These are phyloP conservation scores for Patiria miniata DNA, from an alignment of 35 echinoderm and acorn worm genomes.

Conservation along the genomic window DNA sequence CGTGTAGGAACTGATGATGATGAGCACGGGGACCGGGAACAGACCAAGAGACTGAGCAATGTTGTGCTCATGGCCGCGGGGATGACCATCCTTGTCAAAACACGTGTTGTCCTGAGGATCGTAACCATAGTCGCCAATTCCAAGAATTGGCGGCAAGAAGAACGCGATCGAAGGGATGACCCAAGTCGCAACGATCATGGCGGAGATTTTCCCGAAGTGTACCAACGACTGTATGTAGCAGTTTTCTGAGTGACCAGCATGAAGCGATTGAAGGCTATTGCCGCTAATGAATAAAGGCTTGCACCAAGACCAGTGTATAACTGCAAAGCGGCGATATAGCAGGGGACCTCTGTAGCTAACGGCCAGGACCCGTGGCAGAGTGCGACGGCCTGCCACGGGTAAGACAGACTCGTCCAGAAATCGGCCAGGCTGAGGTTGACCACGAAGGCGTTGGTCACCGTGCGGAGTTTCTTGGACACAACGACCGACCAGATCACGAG, in stretches of 20 bases:
- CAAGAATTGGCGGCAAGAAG: constrained; percentile 68
- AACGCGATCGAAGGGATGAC: constrained; percentile 55
- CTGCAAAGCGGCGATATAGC: constrained; percentile 37
- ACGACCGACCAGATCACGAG: constrained; percentile 79
- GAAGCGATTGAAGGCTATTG: constrained; percentile 75
- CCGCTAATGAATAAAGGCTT: constrained; percentile 75
- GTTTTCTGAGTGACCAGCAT: constrained; percentile 59
- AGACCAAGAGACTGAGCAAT: constrained; percentile 44
- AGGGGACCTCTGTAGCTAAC: constrained; percentile 33
- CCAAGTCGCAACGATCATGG: constrained; percentile 67
- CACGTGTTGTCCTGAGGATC: constrained; percentile 67
- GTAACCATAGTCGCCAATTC: constrained; percentile 73
- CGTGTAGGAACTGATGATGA: constrained; percentile 64
- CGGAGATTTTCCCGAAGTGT: constrained; percentile 33
- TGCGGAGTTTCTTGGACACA: constrained; percentile 69
- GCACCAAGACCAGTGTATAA: constrained; percentile 64
- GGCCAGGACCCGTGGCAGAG: constrained; percentile 31
- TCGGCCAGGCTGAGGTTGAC: constrained; percentile 92
- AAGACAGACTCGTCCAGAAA: constrained; percentile 44
- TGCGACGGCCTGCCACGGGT: neutral
- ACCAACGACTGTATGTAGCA: constrained; percentile 37
- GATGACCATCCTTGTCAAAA: constrained; percentile 64
- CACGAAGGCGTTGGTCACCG: constrained; percentile 83
- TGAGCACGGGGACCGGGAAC: constrained; percentile 77
- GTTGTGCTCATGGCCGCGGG: constrained; percentile 62